Percentiles rank a stretch among this genome's conserved stretches.
These are phyloP conservation scores for Lysandra bellargus DNA, from an alignment of 2,888 invertebrate genomes.

Conservation along the genomic window DNA sequence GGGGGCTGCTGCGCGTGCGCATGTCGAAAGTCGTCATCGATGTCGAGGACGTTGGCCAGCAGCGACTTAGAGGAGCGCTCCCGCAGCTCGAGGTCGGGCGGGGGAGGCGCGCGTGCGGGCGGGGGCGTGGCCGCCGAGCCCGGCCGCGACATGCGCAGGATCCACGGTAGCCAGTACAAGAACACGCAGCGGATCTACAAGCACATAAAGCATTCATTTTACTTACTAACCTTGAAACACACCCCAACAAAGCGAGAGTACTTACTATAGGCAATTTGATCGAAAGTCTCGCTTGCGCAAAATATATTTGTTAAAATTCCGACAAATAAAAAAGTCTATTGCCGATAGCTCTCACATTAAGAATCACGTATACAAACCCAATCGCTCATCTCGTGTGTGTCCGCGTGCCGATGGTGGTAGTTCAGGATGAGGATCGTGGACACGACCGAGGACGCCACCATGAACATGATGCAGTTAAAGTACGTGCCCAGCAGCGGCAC, in stretches of 20 bases:
- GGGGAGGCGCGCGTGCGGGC: constrained; percentile 86
- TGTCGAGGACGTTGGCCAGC: constrained; percentile 97
- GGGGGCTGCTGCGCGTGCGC: constrained; percentile 86
- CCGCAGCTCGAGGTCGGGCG: constrained; percentile 92
- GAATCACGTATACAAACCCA: constrained; percentile 85
- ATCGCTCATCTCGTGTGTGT: constrained; percentile 97
- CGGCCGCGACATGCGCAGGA: constrained; percentile 94
- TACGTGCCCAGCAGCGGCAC: constrained; percentile 95
- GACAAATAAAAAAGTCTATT: not conserved
- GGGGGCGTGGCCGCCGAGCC: constrained; percentile 82
- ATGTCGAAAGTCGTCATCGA: constrained; percentile 97
- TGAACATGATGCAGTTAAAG: constrained; percentile 99
- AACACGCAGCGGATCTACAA: constrained; percentile 92
- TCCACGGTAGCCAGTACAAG: constrained; percentile 98
- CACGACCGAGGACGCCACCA: constrained; percentile 99
- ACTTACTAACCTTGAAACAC: not conserved
- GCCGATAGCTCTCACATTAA: not conserved
- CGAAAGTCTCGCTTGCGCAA: not conserved
- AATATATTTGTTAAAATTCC: not conserved
- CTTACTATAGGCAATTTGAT: not conserved
- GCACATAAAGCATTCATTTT: constrained; percentile 23
- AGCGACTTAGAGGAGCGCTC: constrained; percentile 96
- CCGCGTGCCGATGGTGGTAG: constrained; percentile 97
- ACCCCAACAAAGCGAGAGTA: not conserved
- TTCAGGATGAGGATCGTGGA: constrained; percentile 98